phyloP scores from a whole-genome alignment of 2,113 vertebrate species.

The Ceyx melanurus region DNA sequence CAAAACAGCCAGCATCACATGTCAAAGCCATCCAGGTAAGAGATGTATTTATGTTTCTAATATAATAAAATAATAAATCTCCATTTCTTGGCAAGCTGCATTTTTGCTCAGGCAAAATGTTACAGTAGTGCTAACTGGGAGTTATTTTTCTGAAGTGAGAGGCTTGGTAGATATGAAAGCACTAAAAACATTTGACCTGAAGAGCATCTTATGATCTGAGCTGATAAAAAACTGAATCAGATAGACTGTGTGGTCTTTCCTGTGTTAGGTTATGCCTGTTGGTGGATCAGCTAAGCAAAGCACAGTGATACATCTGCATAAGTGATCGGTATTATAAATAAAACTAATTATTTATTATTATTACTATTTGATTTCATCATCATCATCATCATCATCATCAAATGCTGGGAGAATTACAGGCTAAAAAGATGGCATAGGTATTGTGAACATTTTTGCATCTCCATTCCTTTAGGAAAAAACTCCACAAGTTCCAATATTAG shows the following conservation, averaged over 20 bases:
- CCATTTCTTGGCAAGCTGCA: not conserved
- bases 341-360: not conserved
- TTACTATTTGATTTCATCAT: not conserved
- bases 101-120: not conserved
- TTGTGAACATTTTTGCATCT: not conserved
- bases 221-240: not conserved
- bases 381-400: too few relatives aligned
- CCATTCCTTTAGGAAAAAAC: not conserved
- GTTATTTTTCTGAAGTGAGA: slow-evolving; percentile 32
- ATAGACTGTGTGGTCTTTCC: not conserved
- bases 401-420: not conserved
- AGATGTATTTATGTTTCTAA: slow-evolving; percentile 61
- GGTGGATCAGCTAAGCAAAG: not conserved
- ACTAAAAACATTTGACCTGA: not conserved
- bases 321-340: not conserved
- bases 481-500: not conserved
- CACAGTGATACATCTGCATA: not conserved
- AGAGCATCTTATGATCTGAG: not conserved
- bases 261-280: not conserved
- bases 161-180: not conserved
- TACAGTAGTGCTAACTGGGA: not conserved
- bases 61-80: slow-evolving; percentile 14
- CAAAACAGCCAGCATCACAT: slow-evolving; percentile 92
- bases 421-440: not conserved
- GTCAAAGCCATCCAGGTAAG: slow-evolving; percentile 98